These are phyloP conservation scores for Nesoenas mayeri DNA, from an alignment of 2,113 vertebrate species.

Conservation along the genomic window DNA sequence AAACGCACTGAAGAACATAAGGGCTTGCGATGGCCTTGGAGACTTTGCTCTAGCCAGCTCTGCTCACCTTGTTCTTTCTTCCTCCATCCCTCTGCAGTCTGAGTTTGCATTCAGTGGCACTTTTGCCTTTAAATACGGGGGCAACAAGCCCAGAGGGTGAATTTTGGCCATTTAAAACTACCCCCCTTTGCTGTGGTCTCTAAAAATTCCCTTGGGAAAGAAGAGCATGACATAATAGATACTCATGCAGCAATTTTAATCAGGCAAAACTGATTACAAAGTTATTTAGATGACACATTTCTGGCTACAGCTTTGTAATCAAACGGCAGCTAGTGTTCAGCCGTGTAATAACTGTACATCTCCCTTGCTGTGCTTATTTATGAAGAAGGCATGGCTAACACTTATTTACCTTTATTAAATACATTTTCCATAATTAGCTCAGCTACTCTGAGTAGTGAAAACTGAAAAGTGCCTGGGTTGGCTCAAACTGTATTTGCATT, in stretches of 20 bases:
- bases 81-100: background rate
- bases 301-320: conserved; percentile 30
- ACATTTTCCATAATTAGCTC: background rate
- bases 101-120: background rate
- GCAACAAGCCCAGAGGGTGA: rapidly evolving
- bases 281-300: conserved; percentile 8
- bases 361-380: background rate
- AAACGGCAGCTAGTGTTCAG: background rate
- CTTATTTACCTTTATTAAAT: conserved; percentile 29
- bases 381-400: background rate
- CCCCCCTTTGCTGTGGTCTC: background rate
- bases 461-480: background rate
- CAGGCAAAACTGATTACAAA: conserved; percentile 27
- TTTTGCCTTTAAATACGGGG: rapidly evolving
- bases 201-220: background rate
- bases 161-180: background rate
- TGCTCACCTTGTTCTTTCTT: background rate
- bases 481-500: background rate
- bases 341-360: background rate
- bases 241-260: conserved; percentile 43
- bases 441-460: background rate
- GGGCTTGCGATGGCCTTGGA: background rate
- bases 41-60: background rate
- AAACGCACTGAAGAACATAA: rapidly evolving
- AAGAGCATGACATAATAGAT: background rate